These are phyloP conservation scores for Catotricha subobsoleta DNA, from an alignment of 2,888 invertebrate species.

Conservation along the genomic window DNA sequence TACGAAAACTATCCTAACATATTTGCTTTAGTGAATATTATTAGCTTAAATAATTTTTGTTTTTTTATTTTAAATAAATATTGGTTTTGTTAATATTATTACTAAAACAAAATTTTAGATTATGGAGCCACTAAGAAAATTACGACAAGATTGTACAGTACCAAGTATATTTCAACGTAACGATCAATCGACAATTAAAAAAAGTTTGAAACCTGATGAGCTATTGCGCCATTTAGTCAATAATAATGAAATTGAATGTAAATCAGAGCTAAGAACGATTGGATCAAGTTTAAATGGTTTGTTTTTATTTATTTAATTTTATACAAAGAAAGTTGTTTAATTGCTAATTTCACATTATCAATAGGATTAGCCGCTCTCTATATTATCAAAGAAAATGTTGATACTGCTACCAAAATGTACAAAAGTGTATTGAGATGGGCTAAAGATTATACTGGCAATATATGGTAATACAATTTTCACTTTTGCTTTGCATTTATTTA, in stretches of 20 bases:
- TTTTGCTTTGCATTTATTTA: not conserved
- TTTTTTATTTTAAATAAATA: not conserved
- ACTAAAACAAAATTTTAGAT: constrained; percentile 26
- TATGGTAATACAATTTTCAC: constrained; percentile 15
- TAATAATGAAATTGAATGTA: constrained; percentile 39
- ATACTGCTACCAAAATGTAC: constrained; percentile 40
- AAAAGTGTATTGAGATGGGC: constrained; percentile 37
- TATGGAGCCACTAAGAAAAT: constrained; percentile 41
- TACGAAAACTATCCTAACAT: not conserved
- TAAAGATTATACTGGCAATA: constrained; percentile 18
- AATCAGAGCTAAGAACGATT: constrained; percentile 41
- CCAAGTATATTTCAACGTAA: constrained; percentile 39
- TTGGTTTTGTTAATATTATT: too few relatives aligned
- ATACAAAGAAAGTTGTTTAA: constrained; percentile 1
- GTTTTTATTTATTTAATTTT: not conserved
- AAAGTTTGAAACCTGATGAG: constrained; percentile 42
- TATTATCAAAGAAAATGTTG: constrained; percentile 35
- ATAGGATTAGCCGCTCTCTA: constrained; percentile 43
- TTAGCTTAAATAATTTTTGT: not conserved
- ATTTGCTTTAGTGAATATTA: not conserved
- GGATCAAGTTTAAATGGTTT: constrained; percentile 47
- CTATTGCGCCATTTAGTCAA: constrained; percentile 44
- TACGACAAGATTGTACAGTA: constrained; percentile 54
- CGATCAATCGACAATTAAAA: constrained; percentile 34
- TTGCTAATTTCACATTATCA: constrained; percentile 5